Conservation (phyloP, 1,140 invertebrate genomes). For the Philotrypesis tridentata region DNA sequence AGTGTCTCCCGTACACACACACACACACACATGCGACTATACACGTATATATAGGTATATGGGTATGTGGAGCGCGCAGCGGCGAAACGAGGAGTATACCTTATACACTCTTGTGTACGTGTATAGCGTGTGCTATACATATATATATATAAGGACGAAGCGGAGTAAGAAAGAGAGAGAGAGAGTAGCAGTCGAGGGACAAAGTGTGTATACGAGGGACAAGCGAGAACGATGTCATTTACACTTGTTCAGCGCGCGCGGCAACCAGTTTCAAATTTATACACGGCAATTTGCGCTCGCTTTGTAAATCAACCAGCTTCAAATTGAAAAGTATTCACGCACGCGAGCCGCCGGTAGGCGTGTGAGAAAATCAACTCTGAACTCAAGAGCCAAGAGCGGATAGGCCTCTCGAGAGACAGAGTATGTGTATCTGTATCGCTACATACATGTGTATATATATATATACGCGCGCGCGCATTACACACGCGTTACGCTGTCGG, state of each 20-base stretch:
- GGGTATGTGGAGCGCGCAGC: no score
- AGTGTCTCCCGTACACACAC: no score
- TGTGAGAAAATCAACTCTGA: conserved; percentile 42
- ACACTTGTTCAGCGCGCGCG: conserved; percentile 31
- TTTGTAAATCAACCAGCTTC: conserved; percentile 51
- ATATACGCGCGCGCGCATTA: no score
- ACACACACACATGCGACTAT: no score
- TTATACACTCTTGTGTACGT: no score
- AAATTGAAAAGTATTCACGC: conserved; percentile 55
- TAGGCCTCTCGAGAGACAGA: no score
- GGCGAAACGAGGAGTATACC: no score
- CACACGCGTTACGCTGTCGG: no score
- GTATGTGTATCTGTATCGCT: neutral
- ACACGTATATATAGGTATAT: no score
- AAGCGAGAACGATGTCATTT: conserved; percentile 50
- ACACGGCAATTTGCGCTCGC: conserved; percentile 51
- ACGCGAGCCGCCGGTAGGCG: conserved; percentile 34
- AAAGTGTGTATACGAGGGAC: conserved; percentile 17
- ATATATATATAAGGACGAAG: no score
- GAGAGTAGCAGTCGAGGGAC: conserved; percentile 44
- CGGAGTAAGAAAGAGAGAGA: neutral
- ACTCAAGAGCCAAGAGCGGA: neutral
- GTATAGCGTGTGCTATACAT: no score
- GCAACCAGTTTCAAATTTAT: conserved; percentile 49
- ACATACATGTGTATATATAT: no score